Conservation (phyloP, 2,888 invertebrate genomes). For the Microdon myrmicae region DNA sequence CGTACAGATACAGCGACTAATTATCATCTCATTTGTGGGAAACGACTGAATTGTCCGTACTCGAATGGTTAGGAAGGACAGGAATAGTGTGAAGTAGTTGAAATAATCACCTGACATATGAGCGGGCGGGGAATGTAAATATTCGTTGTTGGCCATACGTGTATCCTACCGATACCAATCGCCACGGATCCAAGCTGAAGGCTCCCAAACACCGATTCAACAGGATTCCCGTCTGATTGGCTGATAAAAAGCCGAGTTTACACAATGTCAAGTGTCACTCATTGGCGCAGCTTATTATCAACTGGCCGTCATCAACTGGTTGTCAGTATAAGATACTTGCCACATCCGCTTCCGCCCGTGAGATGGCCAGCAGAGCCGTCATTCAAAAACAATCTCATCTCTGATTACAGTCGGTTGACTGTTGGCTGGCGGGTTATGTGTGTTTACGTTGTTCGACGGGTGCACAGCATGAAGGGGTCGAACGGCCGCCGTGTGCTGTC, state of each 20-base stretch:
- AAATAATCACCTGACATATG: no score
- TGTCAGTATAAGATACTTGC: slow-evolving; percentile 19
- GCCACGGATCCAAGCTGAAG: no score
- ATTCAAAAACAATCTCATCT: slow-evolving; percentile 42
- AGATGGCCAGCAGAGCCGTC: slow-evolving; percentile 31
- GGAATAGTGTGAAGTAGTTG: no score
- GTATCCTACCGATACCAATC: no score
- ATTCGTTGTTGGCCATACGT: no score
- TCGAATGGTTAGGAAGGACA: no score
- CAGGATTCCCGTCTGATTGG: slow-evolving; percentile 45
- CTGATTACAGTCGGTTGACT: slow-evolving; percentile 43
- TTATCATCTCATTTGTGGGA: no score
- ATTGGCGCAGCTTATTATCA: slow-evolving; percentile 48
- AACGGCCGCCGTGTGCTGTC: slow-evolving; percentile 22
- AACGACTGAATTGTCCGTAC: no score
- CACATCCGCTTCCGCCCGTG: slow-evolving; percentile 27
- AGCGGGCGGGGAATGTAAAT: no score
- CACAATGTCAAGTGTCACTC: slow-evolving; percentile 50
- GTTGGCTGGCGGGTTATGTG: neutral
- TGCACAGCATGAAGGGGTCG: slow-evolving; percentile 18
- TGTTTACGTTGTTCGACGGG: slow-evolving; percentile 7
- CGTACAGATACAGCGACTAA: no score
- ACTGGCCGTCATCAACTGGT: slow-evolving; percentile 26
- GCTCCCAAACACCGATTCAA: slow-evolving; percentile 38
- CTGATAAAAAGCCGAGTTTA: slow-evolving; percentile 37